These are phyloP conservation scores for Pristionchus arcanus DNA, from an alignment of 2,888 invertebrate species.

Conservation along the genomic window DNA sequence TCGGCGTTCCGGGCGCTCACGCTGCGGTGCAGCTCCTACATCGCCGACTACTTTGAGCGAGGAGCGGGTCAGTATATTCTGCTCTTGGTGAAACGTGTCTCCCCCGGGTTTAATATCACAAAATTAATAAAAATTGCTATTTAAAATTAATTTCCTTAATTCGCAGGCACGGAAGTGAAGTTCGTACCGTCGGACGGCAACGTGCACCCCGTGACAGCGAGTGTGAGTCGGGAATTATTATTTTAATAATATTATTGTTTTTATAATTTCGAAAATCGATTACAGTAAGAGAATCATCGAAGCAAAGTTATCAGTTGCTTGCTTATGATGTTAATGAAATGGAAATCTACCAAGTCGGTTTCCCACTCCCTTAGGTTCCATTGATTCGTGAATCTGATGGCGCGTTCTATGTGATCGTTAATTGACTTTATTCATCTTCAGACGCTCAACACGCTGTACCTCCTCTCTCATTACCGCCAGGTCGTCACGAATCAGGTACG, in stretches of 20 bases:
- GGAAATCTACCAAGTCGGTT: no score
- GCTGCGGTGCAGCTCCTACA: constrained; percentile 15
- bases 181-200: constrained; percentile 96
- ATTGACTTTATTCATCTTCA: constrained; percentile 52
- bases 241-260: not conserved
- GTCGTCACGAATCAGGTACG: constrained; percentile 54
- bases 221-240: constrained; percentile 83
- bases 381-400: no score
- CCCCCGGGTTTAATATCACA: no score
- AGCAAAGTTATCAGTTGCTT: no score
- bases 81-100: no score
- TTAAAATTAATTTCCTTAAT: no score
- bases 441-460: constrained; percentile 69
- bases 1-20: constrained; percentile 45
- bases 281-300: no score
- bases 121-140: no score
- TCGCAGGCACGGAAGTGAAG: constrained; percentile 78
- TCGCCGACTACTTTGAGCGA: constrained; percentile 48
- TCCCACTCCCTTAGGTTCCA: no score
- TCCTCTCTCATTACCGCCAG: constrained; percentile 65
- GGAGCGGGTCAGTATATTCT: not conserved
- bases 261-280: not conserved
- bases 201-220: constrained; percentile 95
- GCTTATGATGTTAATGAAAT: no score
- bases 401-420: not conserved